Percentiles rank a stretch among this genome's conserved stretches.
phyloP scores from a whole-genome alignment of 2,797 vertebrate species.

The Aplochiton taeniatus region DNA sequence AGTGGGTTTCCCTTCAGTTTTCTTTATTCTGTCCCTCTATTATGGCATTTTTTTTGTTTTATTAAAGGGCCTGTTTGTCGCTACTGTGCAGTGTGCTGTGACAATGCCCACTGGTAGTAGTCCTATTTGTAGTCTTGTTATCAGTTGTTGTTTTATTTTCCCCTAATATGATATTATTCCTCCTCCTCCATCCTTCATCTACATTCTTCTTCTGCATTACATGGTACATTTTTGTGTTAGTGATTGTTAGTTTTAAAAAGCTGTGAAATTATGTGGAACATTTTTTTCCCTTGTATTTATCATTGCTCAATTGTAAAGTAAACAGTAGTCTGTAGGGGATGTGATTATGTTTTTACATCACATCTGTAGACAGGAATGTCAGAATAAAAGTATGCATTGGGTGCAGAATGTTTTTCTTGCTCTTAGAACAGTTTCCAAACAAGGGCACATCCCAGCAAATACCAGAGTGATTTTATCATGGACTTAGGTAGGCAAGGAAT shows the following conservation, averaged over 20 bases:
- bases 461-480: conserved; percentile 63
- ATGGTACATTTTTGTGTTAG: neutral
- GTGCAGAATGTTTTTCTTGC: conserved; percentile 34
- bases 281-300: neutral
- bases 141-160: too few species aligned
- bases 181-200: too few species aligned
- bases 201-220: too few species aligned
- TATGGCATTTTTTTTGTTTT: too few species aligned
- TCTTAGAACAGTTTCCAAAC: conserved; percentile 64
- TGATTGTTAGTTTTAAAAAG: neutral
- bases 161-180: too few species aligned
- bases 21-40: neutral
- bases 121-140: too few species aligned
- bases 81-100: too few species aligned
- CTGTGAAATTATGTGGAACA: neutral
- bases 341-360: conserved; percentile 1
- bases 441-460: conserved; percentile 68
- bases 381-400: conserved; percentile 41
- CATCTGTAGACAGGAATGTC: conserved; percentile 37
- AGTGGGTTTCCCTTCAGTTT: neutral
- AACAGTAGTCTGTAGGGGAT: conserved; percentile 10
- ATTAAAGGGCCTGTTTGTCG: too few species aligned
- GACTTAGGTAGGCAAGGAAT: conserved; percentile 52
- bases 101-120: too few species aligned
- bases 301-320: neutral